Conservation (phyloP, 1,140 invertebrate genomes). For the Neodiprion virginianus region DNA sequence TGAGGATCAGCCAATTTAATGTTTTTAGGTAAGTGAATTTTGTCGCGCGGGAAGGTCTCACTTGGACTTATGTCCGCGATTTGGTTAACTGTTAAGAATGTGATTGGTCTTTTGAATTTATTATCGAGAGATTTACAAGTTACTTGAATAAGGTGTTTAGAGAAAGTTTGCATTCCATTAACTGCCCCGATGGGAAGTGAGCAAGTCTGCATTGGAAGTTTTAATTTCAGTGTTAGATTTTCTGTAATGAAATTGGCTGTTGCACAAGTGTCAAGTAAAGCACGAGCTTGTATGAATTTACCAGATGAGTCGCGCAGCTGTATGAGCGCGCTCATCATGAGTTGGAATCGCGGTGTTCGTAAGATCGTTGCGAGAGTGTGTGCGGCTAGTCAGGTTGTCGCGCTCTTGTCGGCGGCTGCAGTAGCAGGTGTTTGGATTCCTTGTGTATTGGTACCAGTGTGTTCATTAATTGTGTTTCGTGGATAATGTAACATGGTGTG, state of each 20-base stretch:
- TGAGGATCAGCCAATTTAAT: no score
- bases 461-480: not conserved
- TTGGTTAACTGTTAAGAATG: conserved; percentile 12
- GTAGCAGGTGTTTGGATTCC: not conserved
- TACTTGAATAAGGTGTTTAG: not conserved
- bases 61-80: no score
- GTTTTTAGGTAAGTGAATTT: no score
- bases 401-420: not conserved
- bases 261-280: conserved; percentile 13
- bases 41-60: no score
- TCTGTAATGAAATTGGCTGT: conserved; percentile 12
- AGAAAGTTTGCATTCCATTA: not conserved
- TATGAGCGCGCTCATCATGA: conserved; percentile 10
- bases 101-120: conserved; percentile 11
- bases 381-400: not conserved
- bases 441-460: not conserved
- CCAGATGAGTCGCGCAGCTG: not conserved
- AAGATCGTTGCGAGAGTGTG: not conserved
- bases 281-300: not conserved
- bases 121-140: conserved; percentile 2
- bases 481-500: conserved; percentile 8
- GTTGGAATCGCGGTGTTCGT: not conserved
- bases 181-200: conserved; percentile 2
- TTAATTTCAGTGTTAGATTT: not conserved
- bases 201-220: not conserved